phyloP scores from a whole-genome alignment of 2,888 invertebrate genomes.

The Agrilus cyanescens region DNA sequence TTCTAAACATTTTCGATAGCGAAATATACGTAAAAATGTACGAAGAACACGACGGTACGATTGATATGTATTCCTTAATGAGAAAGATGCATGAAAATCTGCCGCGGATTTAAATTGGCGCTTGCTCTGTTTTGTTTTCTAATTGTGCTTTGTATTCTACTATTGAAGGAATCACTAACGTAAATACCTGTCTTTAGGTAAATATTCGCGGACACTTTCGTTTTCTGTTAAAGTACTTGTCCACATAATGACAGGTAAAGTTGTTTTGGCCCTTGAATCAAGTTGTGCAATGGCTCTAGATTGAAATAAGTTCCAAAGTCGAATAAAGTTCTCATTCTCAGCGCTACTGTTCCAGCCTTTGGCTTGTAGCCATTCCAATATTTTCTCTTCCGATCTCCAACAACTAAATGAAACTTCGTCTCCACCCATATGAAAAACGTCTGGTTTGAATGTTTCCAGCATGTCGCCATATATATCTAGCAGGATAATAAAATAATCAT shows the following conservation, averaged over 20 bases:
- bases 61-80: too few species aligned
- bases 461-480: slow-evolving; percentile 68
- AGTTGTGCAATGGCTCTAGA: slow-evolving; percentile 47
- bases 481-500: slow-evolving; percentile 6
- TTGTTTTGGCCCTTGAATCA: slow-evolving; percentile 39
- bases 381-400: slow-evolving; percentile 61
- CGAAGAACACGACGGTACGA: too few species aligned
- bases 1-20: too few species aligned
- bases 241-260: slow-evolving; percentile 62
- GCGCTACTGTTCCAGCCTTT: slow-evolving; percentile 43
- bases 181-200: slow-evolving; percentile 48
- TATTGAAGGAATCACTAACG: too few species aligned
- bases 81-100: too few species aligned
- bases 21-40: too few species aligned
- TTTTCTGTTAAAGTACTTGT: slow-evolving; percentile 66
- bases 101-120: too few species aligned
- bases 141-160: too few species aligned
- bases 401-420: slow-evolving; percentile 62
- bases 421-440: slow-evolving; percentile 82
- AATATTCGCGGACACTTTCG: slow-evolving; percentile 48
- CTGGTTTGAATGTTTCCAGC: slow-evolving; percentile 56
- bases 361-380: slow-evolving; percentile 54
- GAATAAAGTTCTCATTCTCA: slow-evolving; percentile 46
- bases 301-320: slow-evolving; percentile 69
- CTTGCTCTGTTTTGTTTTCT: too few species aligned